A percentile compares a stretch with the other conserved stretches of the same genome.
phyloP scores from a whole-genome alignment of 2,113 vertebrate species.

The Guaruba guarouba region DNA sequence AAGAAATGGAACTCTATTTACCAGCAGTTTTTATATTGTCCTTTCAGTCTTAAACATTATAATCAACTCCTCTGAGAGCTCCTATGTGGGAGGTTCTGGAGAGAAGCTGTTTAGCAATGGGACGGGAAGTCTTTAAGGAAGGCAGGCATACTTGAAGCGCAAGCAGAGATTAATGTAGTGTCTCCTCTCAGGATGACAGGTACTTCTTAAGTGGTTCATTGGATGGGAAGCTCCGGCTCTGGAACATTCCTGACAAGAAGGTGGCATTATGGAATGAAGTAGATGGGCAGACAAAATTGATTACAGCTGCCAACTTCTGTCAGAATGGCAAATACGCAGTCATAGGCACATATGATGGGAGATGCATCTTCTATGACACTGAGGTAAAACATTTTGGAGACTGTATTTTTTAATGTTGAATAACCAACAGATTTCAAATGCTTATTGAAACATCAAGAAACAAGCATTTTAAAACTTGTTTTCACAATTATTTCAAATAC shows the following conservation, averaged over 20 bases:
- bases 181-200: slow-evolving; percentile 86
- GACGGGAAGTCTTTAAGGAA: neutral
- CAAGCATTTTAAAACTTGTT: neutral
- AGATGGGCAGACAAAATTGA: slow-evolving; percentile 95
- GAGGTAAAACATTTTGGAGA: slow-evolving; percentile 78
- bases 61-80: neutral
- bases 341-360: slow-evolving; percentile 95
- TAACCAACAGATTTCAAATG: neutral
- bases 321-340: slow-evolving; percentile 98
- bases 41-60: neutral
- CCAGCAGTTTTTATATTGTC: neutral
- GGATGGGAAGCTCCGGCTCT: slow-evolving; percentile 95
- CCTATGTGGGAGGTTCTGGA: neutral
- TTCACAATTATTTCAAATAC: neutral
- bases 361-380: slow-evolving; percentile 98
- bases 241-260: slow-evolving; percentile 99
- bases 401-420: neutral
- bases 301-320: slow-evolving; percentile 99
- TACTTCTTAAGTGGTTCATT: slow-evolving; percentile 97
- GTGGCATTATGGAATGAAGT: slow-evolving; percentile 99
- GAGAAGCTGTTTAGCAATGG: neutral
- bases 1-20: neutral
- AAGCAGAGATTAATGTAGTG: neutral
- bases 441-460: neutral
- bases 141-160: rapidly evolving